Evolutionary conservation across 2,888 invertebrate genomes (phyloP), one percentile per base, ranked within the genome.

Genomic region (Nomada ferruginata): DNA sequence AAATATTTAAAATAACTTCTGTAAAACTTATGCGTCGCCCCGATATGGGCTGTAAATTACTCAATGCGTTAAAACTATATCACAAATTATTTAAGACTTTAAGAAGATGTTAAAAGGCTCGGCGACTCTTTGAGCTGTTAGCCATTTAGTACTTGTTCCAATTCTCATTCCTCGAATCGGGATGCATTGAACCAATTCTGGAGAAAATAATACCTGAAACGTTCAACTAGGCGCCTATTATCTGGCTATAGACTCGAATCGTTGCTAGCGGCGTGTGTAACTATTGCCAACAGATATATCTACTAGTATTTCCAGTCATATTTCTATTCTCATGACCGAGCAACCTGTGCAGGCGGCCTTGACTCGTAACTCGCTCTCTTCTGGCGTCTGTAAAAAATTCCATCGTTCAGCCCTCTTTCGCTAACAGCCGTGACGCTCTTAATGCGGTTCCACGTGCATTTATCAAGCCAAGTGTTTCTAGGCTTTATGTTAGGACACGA

Each of bases 291-390:
- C 75, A 69, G 69, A 59, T 52, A 64, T 68, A 71, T 74, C 64
- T 66, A 75, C 64, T 47, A 44, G 64, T 63, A 60, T 76, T 60
- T 75, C 76, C 79, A 85, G 76, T 87, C 87, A 85, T 85, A 87
- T 86, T 87, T 85, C 85, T 87, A 87, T 87, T 82, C 86, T 86
- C 78, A 77, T 82, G 80, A 79, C 77, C 80, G 80, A 81, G 82
- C 88, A 88, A 88, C 88, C 88, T 88, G 87, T 63, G 78, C 82
- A 81, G 84, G 68, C 87, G 89, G 82, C 91, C 91, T 91, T 90
- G 89, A 88, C 88, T 89, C 89, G 84, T 88, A 87, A 88, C 89
- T 87, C 85, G 88, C 85, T 85, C 88, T 83, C 80, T 86, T 86
- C 89, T 86, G 70, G 82, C 85, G 89, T 87, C 86, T 87, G 87